Conservation (phyloP, 2,888 invertebrate genomes). For the Halocaridina rubra region DNA sequence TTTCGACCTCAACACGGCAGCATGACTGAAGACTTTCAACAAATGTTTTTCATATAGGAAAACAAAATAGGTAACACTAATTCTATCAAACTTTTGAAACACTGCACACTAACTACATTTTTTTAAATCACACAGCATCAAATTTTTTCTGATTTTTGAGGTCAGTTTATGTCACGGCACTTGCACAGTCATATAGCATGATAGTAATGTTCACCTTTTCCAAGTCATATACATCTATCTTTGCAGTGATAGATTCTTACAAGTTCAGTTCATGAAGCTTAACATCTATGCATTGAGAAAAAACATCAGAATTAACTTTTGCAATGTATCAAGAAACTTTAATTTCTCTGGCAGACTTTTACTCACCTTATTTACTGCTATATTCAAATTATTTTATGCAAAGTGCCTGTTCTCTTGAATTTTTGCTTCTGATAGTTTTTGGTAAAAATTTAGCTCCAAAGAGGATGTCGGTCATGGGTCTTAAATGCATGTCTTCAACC, state of each 20-base stretch:
- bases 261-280: neutral
- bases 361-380: neutral
- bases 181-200: neutral
- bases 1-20: neutral
- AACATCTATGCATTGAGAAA: neutral
- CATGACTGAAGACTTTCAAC: neutral
- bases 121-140: neutral
- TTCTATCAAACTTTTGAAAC: neutral
- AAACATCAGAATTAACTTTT: neutral
- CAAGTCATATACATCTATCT: neutral
- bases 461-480: no score
- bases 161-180: no score
- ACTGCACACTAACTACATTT: no score
- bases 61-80: neutral
- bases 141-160: no score
- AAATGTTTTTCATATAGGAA: neutral
- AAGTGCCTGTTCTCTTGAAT: no score
- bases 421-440: no score
- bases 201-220: neutral
- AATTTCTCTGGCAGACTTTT: neutral
- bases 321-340: neutral
- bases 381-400: no score
- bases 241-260: neutral
- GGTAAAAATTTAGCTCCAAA: no score
- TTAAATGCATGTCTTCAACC: neutral